Conservation (phyloP, 2,888 invertebrate species). For the Pharmacophagus antenor region DNA sequence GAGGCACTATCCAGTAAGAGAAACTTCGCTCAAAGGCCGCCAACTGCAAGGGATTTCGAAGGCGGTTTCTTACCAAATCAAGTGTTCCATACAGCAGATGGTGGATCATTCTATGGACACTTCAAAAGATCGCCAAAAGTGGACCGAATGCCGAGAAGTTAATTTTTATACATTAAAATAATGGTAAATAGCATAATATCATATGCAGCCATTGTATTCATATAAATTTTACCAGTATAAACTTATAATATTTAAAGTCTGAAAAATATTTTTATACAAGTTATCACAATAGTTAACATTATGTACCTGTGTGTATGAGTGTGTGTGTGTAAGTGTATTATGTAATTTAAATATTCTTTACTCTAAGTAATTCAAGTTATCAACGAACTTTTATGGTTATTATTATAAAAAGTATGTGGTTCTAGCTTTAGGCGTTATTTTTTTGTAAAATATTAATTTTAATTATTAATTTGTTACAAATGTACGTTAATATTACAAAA, state of each 20-base stretch:
- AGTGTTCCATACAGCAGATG: constrained; percentile 70
- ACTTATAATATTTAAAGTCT: constrained; percentile 17
- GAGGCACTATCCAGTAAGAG: constrained; percentile 66
- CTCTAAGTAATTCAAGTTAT: too few relatives aligned
- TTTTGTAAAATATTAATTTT: too few relatives aligned
- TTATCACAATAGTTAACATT: constrained; percentile 7
- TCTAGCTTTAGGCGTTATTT: too few relatives aligned
- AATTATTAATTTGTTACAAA: too few relatives aligned
- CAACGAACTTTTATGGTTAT: too few relatives aligned
- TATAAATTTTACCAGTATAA: too few relatives aligned
- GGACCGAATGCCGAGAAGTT: constrained; percentile 40
- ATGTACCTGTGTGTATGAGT: constrained; percentile 16
- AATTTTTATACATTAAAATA: constrained; percentile 3
- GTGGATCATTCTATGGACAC: constrained; percentile 70
- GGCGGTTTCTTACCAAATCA: constrained; percentile 75
- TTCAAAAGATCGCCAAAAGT: constrained; percentile 66
- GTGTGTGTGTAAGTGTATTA: too few relatives aligned
- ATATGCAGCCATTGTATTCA: too few relatives aligned
- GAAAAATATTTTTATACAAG: constrained; percentile 16
- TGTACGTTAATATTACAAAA: too few relatives aligned
- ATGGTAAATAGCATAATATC: too few relatives aligned
- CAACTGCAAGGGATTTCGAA: constrained; percentile 60
- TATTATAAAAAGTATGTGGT: too few relatives aligned
- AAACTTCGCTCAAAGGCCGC: constrained; percentile 41
- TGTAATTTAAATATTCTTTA: too few relatives aligned